Conservation (phyloP, 2,113 vertebrate genomes). For the human region DNA sequence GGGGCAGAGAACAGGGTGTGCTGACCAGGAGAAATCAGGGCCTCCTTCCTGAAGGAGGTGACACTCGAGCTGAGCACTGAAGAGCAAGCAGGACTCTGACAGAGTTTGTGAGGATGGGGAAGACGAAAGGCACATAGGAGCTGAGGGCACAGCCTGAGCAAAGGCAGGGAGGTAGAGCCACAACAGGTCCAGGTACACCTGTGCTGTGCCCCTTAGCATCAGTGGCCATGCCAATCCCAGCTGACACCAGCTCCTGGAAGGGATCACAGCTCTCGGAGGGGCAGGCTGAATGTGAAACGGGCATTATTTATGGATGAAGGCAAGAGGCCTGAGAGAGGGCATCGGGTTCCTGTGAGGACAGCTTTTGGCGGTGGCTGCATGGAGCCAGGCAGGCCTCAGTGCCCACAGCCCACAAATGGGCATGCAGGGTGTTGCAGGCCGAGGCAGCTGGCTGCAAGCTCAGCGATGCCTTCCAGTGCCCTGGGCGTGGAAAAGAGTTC, state of each 20-base stretch:
- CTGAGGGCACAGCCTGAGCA: not conserved
- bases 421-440: rapidly evolving
- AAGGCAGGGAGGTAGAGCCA: not conserved
- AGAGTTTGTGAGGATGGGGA: rapidly evolving
- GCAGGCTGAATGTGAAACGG: not conserved
- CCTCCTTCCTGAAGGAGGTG: not conserved
- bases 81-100: not conserved
- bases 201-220: rapidly evolving
- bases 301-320: not conserved
- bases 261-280: rapidly evolving
- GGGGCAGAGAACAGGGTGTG: not conserved
- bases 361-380: rapidly evolving
- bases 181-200: not conserved
- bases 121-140: not conserved
- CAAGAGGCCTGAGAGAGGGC: not conserved
- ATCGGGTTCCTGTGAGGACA: not conserved
- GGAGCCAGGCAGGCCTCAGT: not conserved
- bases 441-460: not conserved
- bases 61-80: not conserved
- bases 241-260: not conserved
- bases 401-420: not conserved
- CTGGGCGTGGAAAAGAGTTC: rapidly evolving
- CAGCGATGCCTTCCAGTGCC: rapidly evolving
- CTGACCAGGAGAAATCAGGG: not conserved
- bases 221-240: not conserved